A percentile compares a stretch with the other conserved stretches of the same genome.
These are phyloP conservation scores for Chrysolina haemoptera DNA, from an alignment of 2,888 invertebrate species.

Conservation along the genomic window DNA sequence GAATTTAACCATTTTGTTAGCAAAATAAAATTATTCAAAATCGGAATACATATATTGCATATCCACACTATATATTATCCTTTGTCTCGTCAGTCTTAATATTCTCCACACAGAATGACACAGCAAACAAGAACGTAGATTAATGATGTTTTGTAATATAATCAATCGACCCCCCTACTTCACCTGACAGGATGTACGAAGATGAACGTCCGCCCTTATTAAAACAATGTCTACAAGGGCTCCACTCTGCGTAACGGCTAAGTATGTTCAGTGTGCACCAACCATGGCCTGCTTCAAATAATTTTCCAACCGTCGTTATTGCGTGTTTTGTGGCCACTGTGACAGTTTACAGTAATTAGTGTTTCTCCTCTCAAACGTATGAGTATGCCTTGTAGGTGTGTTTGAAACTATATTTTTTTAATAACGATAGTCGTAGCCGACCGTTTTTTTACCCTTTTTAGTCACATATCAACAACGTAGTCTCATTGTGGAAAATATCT, in stretches of 20 bases:
- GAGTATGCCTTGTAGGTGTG: not conserved
- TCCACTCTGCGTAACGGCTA: constrained; percentile 32
- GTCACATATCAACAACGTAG: too few relatives aligned
- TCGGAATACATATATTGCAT: not conserved
- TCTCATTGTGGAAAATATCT: too few relatives aligned
- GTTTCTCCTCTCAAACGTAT: not conserved
- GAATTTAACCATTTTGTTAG: not conserved
- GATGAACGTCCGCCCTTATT: constrained; percentile 43
- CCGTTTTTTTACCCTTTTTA: too few relatives aligned
- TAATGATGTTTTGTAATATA: not conserved
- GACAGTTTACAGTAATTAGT: not conserved
- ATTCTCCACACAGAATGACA: not conserved
- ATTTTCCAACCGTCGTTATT: constrained; percentile 18
- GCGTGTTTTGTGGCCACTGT: constrained; percentile 2
- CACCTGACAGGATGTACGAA: constrained; percentile 37
- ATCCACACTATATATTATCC: not conserved
- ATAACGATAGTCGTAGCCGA: too few relatives aligned
- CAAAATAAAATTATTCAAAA: not conserved
- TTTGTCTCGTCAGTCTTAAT: not conserved
- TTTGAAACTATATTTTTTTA: too few relatives aligned
- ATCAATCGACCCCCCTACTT: constrained; percentile 27
- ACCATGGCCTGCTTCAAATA: constrained; percentile 28
- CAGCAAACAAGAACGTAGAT: constrained; percentile 5
- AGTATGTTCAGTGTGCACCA: constrained; percentile 19
- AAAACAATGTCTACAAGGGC: constrained; percentile 38